phyloP scores from a whole-genome alignment of 2,113 vertebrate genomes.

The Alethe castanea region DNA sequence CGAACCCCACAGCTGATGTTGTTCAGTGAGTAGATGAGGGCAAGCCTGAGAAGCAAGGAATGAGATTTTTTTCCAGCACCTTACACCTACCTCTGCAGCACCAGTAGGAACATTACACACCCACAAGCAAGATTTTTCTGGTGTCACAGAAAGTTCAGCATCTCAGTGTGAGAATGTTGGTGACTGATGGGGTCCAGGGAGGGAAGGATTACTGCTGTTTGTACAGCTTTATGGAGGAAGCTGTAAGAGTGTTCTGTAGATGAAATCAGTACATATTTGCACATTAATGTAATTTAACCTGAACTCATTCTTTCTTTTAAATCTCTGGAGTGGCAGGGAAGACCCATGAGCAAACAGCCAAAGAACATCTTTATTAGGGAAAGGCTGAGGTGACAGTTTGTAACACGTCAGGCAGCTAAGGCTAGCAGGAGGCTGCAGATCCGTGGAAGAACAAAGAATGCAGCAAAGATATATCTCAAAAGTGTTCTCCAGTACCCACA shows the following conservation, averaged over 20 bases:
- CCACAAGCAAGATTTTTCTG: neutral
- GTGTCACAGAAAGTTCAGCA: slow-evolving; percentile 21
- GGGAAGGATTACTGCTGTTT: slow-evolving; percentile 39
- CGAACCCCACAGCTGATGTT: neutral
- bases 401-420: neutral
- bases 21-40: neutral
- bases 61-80: neutral
- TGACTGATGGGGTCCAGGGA: slow-evolving; percentile 31
- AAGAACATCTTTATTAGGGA: slow-evolving; percentile 10
- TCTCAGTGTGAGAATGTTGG: neutral
- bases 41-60: neutral
- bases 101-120: neutral
- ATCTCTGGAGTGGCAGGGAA: slow-evolving; percentile 5
- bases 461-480: neutral
- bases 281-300: slow-evolving; percentile 55
- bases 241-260: slow-evolving; percentile 26
- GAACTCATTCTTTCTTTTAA: slow-evolving; percentile 35
- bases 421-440: neutral
- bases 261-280: slow-evolving; percentile 62
- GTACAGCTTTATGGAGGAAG: slow-evolving; percentile 44
- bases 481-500: neutral
- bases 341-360: slow-evolving; percentile 26
- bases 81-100: neutral
- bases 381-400: neutral
- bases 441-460: neutral